Evolutionary conservation across 1,140 invertebrate genomes (phyloP).

Genomic region (Aphis craccivora): DNA sequence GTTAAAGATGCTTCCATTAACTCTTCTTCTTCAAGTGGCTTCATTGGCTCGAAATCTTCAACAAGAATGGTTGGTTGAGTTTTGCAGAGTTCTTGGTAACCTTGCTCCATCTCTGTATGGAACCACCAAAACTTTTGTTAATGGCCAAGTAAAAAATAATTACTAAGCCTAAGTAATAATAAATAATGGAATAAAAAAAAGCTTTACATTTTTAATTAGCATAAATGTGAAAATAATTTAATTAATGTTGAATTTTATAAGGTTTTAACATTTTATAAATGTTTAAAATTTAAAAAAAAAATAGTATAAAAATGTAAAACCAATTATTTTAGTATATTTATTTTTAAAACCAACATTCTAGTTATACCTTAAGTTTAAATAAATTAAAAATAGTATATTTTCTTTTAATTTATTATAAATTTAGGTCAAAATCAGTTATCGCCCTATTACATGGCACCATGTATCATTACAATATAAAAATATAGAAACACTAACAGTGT

Average conservation of each 20-base stretch:
- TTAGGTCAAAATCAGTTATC: neutral
- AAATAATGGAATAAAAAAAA: conserved; percentile 15
- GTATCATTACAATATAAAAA: neutral
- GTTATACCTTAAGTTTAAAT: neutral
- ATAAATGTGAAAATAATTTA: neutral
- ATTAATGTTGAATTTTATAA: neutral
- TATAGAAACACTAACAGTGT: neutral
- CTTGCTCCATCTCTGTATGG: conserved; percentile 57
- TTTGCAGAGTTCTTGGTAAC: conserved; percentile 56
- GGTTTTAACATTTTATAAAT: neutral
- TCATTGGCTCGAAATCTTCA: conserved; percentile 57
- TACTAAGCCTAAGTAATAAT: conserved; percentile 48
- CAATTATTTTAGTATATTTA: conserved; percentile 1
- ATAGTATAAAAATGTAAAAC: conserved; percentile 6
- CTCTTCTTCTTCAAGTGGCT: conserved; percentile 55
- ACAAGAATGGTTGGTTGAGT: conserved; percentile 55
- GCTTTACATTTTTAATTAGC: neutral
- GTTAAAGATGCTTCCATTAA: conserved; percentile 54
- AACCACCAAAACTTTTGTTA: conserved; percentile 57
- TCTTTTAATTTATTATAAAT: neutral
- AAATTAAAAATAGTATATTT: neutral
- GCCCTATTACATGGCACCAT: neutral
- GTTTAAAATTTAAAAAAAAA: neutral
- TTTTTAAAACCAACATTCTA: neutral
- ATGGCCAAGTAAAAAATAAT: conserved; percentile 49